A percentile compares a stretch with the other conserved stretches of the same genome.
Conservation (phyloP, 2,797 vertebrate genomes). For the Notolabrus celidotus region DNA sequence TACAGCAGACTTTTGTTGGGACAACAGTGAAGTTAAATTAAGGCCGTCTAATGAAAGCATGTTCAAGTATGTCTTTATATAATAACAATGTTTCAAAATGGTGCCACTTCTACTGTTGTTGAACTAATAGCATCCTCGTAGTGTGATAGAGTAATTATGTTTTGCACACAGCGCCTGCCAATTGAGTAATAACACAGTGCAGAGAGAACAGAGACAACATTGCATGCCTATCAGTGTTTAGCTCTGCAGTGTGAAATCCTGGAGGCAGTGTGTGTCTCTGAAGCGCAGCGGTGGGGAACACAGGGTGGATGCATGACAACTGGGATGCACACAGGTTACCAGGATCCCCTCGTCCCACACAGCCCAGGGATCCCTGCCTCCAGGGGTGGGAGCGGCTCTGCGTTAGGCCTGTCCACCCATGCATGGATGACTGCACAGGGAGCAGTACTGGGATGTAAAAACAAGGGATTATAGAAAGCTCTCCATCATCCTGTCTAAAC, state of each 20-base stretch:
- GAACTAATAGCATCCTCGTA: slow-evolving; percentile 36
- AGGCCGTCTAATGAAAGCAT: slow-evolving; percentile 17
- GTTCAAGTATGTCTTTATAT: slow-evolving; percentile 30
- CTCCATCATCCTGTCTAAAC: slow-evolving; percentile 67
- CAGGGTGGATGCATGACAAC: slow-evolving; percentile 41
- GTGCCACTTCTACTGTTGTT: slow-evolving; percentile 31
- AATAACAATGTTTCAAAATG: slow-evolving; percentile 37
- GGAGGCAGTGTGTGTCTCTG: slow-evolving; percentile 49
- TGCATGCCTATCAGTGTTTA: slow-evolving; percentile 72
- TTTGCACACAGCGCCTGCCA: slow-evolving; percentile 42
- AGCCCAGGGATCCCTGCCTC: slow-evolving; percentile 68
- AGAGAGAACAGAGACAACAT: slow-evolving; percentile 62
- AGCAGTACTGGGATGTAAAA: slow-evolving; percentile 66
- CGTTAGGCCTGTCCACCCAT: slow-evolving; percentile 63
- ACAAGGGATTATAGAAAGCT: slow-evolving; percentile 74
- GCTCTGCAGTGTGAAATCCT: slow-evolving; percentile 61
- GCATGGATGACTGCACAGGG: slow-evolving; percentile 79
- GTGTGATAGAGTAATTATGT: slow-evolving; percentile 53
- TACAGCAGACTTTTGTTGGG: slow-evolving; percentile 58
- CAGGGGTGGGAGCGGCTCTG: slow-evolving; percentile 47
- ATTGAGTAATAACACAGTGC: slow-evolving; percentile 64
- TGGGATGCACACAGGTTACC: slow-evolving; percentile 60
- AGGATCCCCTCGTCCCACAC: slow-evolving; percentile 58
- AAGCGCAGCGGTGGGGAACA: slow-evolving; percentile 68
- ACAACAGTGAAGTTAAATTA: slow-evolving; percentile 48